A percentile compares a stretch with the other conserved stretches of the same genome.
phyloP scores from a whole-genome alignment of 1,140 invertebrate genomes.

The Telenomus remus region DNA sequence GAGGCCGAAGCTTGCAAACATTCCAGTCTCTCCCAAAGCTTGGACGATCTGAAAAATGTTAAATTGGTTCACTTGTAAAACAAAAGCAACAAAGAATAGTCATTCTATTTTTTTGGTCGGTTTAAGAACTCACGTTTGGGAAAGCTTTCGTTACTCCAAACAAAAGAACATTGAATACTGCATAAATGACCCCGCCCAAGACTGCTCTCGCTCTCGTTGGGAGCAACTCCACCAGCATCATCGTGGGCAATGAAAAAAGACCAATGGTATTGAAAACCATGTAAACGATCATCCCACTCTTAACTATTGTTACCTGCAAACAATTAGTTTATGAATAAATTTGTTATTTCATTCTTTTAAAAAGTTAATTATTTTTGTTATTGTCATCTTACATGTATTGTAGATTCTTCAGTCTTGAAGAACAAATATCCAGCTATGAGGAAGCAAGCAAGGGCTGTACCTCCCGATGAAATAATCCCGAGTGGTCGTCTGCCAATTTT shows the following conservation, averaged over 20 bases:
- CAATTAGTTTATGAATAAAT: not conserved
- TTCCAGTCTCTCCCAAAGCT: constrained; percentile 78
- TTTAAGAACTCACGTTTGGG: constrained; percentile 70
- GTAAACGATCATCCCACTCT: constrained; percentile 78
- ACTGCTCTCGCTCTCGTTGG: constrained; percentile 80
- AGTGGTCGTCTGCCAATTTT: constrained; percentile 79
- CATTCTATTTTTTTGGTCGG: too few relatives aligned
- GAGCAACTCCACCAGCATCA: constrained; percentile 83
- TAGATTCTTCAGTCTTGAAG: constrained; percentile 67
- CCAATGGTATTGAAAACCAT: constrained; percentile 82
- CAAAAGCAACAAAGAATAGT: too few relatives aligned
- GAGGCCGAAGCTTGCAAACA: constrained; percentile 82
- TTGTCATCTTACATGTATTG: constrained; percentile 68
- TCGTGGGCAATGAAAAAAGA: constrained; percentile 82
- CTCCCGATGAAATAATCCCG: constrained; percentile 79
- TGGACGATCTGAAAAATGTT: constrained; percentile 72
- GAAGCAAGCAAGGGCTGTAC: constrained; percentile 79
- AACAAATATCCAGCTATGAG: constrained; percentile 76
- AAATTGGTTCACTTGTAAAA: not conserved
- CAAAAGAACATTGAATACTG: constrained; percentile 79
- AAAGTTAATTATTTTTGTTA: not conserved
- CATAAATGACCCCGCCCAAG: constrained; percentile 82
- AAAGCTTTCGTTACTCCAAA: constrained; percentile 86
- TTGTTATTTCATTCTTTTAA: not conserved
- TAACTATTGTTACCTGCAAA: constrained; percentile 72